Percentiles rank a stretch among this genome's conserved stretches.
Conservation (phyloP, 2,888 invertebrate genomes). For the Chymomyza caudatula region DNA sequence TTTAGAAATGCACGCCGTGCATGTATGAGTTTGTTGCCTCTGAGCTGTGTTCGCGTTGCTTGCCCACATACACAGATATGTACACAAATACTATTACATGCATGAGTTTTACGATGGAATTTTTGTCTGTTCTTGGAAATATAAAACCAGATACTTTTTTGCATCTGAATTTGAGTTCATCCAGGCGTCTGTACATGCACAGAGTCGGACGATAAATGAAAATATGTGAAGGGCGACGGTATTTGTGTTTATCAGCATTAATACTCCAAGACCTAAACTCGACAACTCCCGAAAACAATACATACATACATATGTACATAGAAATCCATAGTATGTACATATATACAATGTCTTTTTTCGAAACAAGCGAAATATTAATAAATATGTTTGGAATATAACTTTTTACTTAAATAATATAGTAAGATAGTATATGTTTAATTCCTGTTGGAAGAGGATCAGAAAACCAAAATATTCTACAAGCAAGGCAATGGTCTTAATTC, state of each 20-base stretch:
- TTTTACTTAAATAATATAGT: no score
- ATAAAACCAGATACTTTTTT: slow-evolving; percentile 53
- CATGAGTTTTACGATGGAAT: slow-evolving; percentile 52
- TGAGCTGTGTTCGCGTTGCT: not conserved
- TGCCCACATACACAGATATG: not conserved
- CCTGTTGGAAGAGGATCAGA: no score
- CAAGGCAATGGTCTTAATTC: no score
- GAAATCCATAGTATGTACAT: no score
- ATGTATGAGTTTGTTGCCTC: not conserved
- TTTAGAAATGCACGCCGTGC: slow-evolving; percentile 13
- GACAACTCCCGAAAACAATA: not conserved
- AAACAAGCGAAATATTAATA: no score
- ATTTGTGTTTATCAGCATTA: slow-evolving; percentile 1
- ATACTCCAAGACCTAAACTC: not conserved
- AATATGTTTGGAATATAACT: no score
- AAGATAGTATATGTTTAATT: no score
- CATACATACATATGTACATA: not conserved
- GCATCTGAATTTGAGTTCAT: slow-evolving; percentile 16
- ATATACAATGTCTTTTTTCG: not conserved
- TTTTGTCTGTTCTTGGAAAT: slow-evolving; percentile 56
- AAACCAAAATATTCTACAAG: no score
- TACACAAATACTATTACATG: slow-evolving; percentile 28
- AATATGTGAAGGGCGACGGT: slow-evolving; percentile 5
- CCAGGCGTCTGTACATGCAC: slow-evolving; percentile 16
- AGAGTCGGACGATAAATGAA: slow-evolving; percentile 22